A percentile compares a stretch with the other conserved stretches of the same genome.
These are phyloP conservation scores for Parazoanthus atlanticus DNA, from an alignment of 92 coral and sea anemone genomes.

Conservation along the genomic window DNA sequence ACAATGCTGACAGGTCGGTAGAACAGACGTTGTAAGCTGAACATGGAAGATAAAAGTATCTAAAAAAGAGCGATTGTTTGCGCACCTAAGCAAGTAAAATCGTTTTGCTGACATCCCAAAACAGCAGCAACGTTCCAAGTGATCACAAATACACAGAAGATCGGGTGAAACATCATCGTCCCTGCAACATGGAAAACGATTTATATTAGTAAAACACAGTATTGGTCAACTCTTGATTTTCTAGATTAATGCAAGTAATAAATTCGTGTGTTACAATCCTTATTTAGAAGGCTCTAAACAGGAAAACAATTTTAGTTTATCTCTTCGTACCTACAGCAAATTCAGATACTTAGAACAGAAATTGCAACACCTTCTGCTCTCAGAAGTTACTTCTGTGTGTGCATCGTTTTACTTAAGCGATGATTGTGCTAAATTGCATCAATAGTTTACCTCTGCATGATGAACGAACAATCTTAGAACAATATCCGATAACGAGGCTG, in stretches of 20 bases:
- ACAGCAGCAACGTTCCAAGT: background rate
- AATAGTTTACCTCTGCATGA: background rate
- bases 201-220: background rate
- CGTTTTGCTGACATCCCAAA: conserved; percentile 10
- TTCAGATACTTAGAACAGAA: background rate
- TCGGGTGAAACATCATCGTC: background rate
- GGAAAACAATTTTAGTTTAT: background rate
- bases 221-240: background rate
- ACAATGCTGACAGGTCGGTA: background rate
- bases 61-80: background rate
- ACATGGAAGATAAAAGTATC: background rate
- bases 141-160: background rate
- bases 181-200: background rate
- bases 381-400: background rate
- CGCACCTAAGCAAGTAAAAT: conserved; percentile 20
- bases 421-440: background rate
- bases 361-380: background rate
- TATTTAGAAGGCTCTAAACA: background rate
- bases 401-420: background rate
- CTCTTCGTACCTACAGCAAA: background rate
- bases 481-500: no score
- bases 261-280: background rate
- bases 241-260: background rate
- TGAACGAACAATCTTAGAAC: background rate
- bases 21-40: background rate